phyloP scores from a whole-genome alignment of 2,797 vertebrate species.

The Bovichtus variegatus region DNA sequence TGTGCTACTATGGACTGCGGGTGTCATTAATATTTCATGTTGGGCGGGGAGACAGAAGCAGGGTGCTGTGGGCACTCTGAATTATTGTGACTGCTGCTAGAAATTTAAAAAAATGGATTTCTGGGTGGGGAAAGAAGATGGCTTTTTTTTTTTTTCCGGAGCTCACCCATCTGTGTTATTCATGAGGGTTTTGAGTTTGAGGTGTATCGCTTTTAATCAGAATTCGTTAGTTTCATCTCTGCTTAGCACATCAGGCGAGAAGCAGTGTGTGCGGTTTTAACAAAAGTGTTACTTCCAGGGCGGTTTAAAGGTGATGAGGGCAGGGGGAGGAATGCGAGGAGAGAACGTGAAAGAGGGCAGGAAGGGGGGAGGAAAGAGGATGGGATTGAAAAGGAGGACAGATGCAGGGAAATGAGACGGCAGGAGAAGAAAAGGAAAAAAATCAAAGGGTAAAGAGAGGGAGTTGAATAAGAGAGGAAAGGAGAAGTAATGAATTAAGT shows the following conservation, averaged over 20 bases:
- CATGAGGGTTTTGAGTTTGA: constrained; percentile 25
- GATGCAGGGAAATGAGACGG: not conserved
- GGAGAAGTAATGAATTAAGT: constrained; percentile 9
- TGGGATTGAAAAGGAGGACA: not conserved
- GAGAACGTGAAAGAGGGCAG: not conserved
- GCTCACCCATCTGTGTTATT: constrained; percentile 51
- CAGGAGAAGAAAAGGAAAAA: not conserved
- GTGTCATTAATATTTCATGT: constrained; percentile 66
- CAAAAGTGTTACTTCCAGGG: not conserved
- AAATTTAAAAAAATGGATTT: constrained; percentile 57
- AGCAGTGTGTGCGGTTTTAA: not conserved
- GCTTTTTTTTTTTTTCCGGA: not conserved
- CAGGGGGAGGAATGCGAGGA: not conserved
- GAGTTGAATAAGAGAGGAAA: not conserved
- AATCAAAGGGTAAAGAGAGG: not conserved
- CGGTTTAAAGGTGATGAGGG: not conserved
- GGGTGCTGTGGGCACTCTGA: constrained; percentile 32
- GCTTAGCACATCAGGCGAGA: not conserved
- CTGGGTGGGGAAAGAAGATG: not conserved
- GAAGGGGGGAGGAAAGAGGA: not conserved
- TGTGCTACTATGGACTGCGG: constrained; percentile 31
- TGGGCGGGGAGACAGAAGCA: constrained; percentile 17
- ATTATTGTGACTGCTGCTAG: constrained; percentile 38
- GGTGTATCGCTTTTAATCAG: constrained; percentile 33
- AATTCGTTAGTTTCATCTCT: constrained; percentile 16